phyloP scores from a whole-genome alignment of 2,888 invertebrate genomes.

The Temnothorax rugatulus region DNA sequence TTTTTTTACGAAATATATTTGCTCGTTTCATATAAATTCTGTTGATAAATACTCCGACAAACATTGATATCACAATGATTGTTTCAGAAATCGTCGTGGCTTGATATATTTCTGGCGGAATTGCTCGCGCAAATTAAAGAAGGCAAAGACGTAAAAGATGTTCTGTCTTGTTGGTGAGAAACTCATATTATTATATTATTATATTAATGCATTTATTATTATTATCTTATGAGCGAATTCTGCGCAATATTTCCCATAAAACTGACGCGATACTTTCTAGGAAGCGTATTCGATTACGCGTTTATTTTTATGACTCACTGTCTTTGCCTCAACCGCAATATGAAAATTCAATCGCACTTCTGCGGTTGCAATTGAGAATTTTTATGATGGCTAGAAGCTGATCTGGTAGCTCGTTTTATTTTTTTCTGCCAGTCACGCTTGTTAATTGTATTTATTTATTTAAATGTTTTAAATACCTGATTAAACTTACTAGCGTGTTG shows the following conservation, averaged over 20 bases:
- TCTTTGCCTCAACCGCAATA: conserved; percentile 52
- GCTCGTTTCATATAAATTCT: neutral
- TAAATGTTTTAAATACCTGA: neutral
- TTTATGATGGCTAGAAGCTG: neutral
- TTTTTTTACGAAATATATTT: conserved; percentile 10
- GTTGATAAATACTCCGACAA: neutral
- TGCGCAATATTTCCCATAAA: conserved; percentile 1
- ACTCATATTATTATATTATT: neutral
- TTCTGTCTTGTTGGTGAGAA: conserved; percentile 89
- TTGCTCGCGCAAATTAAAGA: conserved; percentile 88
- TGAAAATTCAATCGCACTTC: conserved; percentile 59
- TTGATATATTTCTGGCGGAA: conserved; percentile 90
- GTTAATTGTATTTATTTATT: neutral
- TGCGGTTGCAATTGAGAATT: conserved; percentile 56
- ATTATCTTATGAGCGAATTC: conserved; percentile 9
- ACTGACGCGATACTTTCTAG: neutral
- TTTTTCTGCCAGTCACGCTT: neutral
- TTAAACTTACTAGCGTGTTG: neutral
- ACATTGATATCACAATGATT: conserved; percentile 28
- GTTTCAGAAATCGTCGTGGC: conserved; percentile 89
- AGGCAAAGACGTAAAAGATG: conserved; percentile 88
- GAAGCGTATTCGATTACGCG: neutral
- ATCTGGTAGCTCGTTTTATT: neutral
- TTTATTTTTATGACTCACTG: conserved; percentile 15
- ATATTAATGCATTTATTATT: neutral